phyloP scores from a whole-genome alignment of 2,113 vertebrate species.

The Xenopus laevis region DNA sequence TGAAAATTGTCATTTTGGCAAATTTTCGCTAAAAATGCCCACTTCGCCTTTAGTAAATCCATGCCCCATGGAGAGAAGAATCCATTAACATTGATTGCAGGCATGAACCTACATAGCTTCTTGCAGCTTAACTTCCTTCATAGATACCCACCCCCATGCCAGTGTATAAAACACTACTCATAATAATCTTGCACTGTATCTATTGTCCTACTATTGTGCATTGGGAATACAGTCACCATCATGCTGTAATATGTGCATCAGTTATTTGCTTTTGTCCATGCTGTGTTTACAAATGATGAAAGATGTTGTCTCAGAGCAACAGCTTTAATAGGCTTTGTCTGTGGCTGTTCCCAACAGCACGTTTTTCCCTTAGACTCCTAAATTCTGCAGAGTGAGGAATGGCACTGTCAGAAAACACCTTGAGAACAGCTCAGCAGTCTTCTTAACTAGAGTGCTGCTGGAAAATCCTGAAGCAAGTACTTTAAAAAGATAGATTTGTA shows the following conservation, averaged over 20 bases:
- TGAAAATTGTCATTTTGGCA: too few species aligned
- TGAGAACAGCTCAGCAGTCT: not conserved
- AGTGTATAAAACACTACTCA: not conserved
- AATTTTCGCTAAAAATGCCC: too few species aligned
- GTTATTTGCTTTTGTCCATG: constrained; percentile 17
- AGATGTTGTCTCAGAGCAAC: constrained; percentile 9
- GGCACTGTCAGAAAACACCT: not conserved
- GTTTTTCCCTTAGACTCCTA: constrained; percentile 3
- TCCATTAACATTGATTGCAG: too few species aligned
- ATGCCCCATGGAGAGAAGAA: too few species aligned
- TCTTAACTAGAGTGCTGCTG: not conserved
- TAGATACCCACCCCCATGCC: not conserved
- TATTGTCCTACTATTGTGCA: constrained; percentile 4
- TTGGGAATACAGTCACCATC: constrained; percentile 18
- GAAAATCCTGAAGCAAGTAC: not conserved
- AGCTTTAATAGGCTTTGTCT: constrained; percentile 20
- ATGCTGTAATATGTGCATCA: constrained; percentile 7
- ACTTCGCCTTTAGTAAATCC: too few species aligned
- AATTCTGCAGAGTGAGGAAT: constrained; percentile 12
- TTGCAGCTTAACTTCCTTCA: too few species aligned
- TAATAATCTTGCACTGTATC: not conserved
- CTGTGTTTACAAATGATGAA: constrained; percentile 22
- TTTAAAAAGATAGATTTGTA: too few species aligned
- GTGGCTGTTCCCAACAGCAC: not conserved
- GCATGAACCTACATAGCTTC: too few species aligned